Base-by-base conservation (phyloP, 1,140 invertebrate genomes). In the Drosophila ironensis region DNA sequence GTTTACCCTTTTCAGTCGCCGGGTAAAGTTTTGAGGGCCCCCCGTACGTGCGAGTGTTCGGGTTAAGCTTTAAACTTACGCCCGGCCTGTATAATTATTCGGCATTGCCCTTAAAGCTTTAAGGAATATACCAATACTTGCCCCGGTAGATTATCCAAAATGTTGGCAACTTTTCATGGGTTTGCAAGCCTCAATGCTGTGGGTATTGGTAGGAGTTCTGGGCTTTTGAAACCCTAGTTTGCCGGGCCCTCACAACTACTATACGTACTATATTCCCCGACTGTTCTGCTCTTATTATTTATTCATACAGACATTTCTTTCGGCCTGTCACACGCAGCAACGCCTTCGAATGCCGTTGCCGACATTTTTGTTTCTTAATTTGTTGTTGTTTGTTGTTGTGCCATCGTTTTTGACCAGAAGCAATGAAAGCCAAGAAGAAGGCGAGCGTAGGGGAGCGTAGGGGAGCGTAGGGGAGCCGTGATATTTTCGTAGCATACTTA, bases 401-500 rank as follows among this genome's bases (percentile, higher is more conserved):
- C 16, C 19, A 37, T 46, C 11, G 17, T 59, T 42, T 56, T 4
- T 37, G 6, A 37, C 33, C 20, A 22, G 2, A 25, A 42, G 27
- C 9, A n/a, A 2, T 5, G 1, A 5, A 7, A 20, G 17, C 12
- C 11, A 41, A 41, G 41, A 19, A 42, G 5, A 38, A 37, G 14
- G 12, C 7, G 8, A 37, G 20, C 5, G 20, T 5, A 5, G 5
- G 20, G 20, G n/a, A n/a, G n/a, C n/a, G n/a, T n/a, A n/a, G n/a
- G n/a, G n/a, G n/a, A n/a, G n/a, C n/a, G n/a, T n/a, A n/a, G n/a
- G n/a, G n/a, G n/a, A n/a, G n/a, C n/a, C n/a, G n/a, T n/a, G n/a
- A n/a, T n/a, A n/a, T 84, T 84, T 73, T 84, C 37, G 78, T 78
- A 78, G 78, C 73, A 77, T 84, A 82, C 78, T 82, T 82, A 84